Evolutionary conservation across 2,113 vertebrate genomes (phyloP), one percentile per base, ranked within the genome.

Genomic region (Psophia crepitans): DNA sequence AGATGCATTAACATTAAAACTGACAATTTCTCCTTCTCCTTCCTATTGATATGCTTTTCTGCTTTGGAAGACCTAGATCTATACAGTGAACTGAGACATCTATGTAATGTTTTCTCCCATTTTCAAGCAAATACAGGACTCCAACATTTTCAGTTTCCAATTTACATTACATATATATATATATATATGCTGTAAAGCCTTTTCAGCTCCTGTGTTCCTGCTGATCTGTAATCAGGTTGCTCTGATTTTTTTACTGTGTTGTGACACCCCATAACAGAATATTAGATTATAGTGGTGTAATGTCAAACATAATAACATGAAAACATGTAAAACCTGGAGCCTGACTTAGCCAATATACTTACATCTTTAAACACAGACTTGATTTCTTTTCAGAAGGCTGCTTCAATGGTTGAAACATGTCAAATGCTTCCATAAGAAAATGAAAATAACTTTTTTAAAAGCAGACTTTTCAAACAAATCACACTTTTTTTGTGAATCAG

Each of bases 341-440:
- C 81, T 80, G 63, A 33, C 10, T 43, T 82, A 81, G n/a, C 32
- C 64, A 39, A 39, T 58, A 60, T 71, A 30, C 8, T 74, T 43
- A 22, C 32, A 60, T 91, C 56, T 91, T 91, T 77, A 74, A 78
- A 81, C 17, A 5, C 26, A 70, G 78, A 56, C 53, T 87, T 63
- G 41, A 76, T 92, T 84, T 95, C 23, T 96, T 73, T 93, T 74
- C 49, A 49, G 76, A 66, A 93, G 17, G 16, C 41, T 84, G 27
- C 43, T 86, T 96, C 68, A 84, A 51, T 71, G 64, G 53, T 89
- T 90, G 70, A 84, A 93, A 79, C 14, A 65, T 93, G 90, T 78
- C 73, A 48, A 88, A 30, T 56, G 3, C 12, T 80, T 79, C 39
- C 5, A 15, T 49, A 65, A 74, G 39, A 87, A 89, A 77, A 84